Conservation (phyloP, 2,888 invertebrate genomes). For the Loripinus fragilis region DNA sequence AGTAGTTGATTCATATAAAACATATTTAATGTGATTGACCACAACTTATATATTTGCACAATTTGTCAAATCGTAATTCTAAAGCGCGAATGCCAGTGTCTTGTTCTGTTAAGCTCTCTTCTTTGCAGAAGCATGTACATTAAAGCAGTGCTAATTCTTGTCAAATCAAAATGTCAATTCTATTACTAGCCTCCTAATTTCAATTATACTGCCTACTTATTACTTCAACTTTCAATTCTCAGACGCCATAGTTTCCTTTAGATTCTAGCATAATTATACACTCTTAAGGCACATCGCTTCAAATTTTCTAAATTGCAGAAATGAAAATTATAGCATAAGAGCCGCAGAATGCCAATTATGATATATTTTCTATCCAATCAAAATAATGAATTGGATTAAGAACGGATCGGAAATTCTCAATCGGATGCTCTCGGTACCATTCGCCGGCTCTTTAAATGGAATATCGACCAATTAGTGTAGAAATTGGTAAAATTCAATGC, state of each 20-base stretch:
- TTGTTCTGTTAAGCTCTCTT: no score
- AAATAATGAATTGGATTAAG: conserved; percentile 46
- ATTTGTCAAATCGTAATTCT: no score
- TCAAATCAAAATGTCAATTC: conserved; percentile 12
- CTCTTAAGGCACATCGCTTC: conserved; percentile 1
- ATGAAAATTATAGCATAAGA: conserved; percentile 55
- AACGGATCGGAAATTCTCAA: conserved; percentile 42
- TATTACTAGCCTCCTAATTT: conserved; percentile 14
- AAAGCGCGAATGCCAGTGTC: no score
- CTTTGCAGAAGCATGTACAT: not conserved
- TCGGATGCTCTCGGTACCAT: conserved; percentile 39
- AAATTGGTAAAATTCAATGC: conserved; percentile 10
- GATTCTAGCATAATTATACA: conserved; percentile 17
- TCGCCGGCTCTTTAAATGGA: conserved; percentile 13
- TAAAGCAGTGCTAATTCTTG: not conserved
- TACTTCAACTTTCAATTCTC: conserved; percentile 13
- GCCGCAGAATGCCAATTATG: conserved; percentile 51
- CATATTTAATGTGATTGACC: no score
- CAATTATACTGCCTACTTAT: conserved; percentile 17
- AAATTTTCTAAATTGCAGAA: conserved; percentile 40
- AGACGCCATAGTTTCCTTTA: conserved; percentile 6
- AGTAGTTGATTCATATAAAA: no score
- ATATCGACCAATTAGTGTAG: conserved; percentile 15
- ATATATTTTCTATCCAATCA: conserved; percentile 51
- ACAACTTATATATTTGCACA: no score